Evolutionary conservation across 2,113 vertebrate species (phyloP).

Genomic region (Rhinoderma darwinii): DNA sequence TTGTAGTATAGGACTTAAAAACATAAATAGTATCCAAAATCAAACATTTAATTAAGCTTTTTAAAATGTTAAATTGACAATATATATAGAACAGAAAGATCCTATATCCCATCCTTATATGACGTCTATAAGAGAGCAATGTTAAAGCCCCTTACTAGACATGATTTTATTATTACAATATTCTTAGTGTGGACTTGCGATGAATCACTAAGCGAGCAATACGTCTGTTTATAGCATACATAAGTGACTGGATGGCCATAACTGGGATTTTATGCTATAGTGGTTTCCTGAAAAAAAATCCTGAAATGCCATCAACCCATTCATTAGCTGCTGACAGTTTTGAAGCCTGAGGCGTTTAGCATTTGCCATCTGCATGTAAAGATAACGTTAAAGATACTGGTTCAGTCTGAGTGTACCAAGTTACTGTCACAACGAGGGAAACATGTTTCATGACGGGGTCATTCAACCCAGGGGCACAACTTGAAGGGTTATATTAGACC

Average conservation of each 20-base stretch:
- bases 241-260: constrained; percentile 17
- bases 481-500: not conserved
- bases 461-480: not conserved
- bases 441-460: constrained; percentile 23
- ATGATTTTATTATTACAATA: not conserved
- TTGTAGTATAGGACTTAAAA: no score
- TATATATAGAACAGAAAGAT: no score
- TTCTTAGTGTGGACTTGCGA: not conserved
- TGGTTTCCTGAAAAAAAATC: constrained; percentile 39
- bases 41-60: no score
- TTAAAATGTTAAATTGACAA: no score
- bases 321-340: constrained; percentile 46
- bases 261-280: constrained; percentile 37
- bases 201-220: constrained; percentile 13
- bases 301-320: constrained; percentile 35
- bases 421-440: constrained; percentile 11
- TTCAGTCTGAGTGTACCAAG: constrained; percentile 21
- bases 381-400: constrained; percentile 36
- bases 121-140: not conserved
- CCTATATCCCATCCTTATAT: not conserved
- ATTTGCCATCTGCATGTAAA: constrained; percentile 45
- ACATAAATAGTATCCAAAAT: no score
- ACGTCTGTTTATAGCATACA: constrained; percentile 5
- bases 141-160: no score
- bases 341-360: constrained; percentile 41